These are phyloP conservation scores for Hexactinellida sp. DNA, from an alignment of 37 sponge, comb jelly and placozoan species.

Conservation along the genomic window DNA sequence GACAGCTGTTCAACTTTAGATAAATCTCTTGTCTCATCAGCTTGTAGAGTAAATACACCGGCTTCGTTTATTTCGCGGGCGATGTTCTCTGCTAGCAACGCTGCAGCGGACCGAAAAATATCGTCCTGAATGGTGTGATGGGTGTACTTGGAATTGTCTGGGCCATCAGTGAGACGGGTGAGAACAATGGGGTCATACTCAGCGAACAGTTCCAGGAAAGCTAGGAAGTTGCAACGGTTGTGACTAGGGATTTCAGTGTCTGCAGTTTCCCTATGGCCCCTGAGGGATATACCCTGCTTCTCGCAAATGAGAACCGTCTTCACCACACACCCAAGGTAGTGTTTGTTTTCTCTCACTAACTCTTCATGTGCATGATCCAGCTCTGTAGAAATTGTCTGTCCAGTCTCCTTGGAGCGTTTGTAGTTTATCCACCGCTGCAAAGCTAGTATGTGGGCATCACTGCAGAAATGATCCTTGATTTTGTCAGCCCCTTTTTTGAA, in stretches of 20 bases:
- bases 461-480: not conserved
- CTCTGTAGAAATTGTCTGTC: not conserved
- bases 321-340: not conserved
- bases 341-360: not conserved
- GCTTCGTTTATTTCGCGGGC: not conserved
- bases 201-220: not conserved
- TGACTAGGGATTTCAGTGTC: not conserved
- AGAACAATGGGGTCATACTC: not conserved
- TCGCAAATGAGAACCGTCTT: not conserved
- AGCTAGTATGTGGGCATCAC: not conserved
- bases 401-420: not conserved
- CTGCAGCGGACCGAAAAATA: not conserved
- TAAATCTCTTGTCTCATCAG: not conserved
- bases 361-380: not conserved
- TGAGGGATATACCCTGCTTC: not conserved
- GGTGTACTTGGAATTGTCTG: not conserved
- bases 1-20: conserved; percentile 7
- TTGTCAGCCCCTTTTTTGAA: not conserved
- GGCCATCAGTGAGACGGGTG: conserved; percentile 3
- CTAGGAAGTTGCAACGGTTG: not conserved
- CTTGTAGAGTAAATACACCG: not conserved
- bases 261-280: not conserved
- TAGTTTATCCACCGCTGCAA: not conserved
- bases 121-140: conserved; percentile 1
- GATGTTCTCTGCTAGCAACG: not conserved